Percentiles rank a stretch among this genome's conserved stretches.
These are phyloP conservation scores for Eulemur rubriventer DNA, from an alignment of 2,797 vertebrate genomes.

Conservation along the genomic window DNA sequence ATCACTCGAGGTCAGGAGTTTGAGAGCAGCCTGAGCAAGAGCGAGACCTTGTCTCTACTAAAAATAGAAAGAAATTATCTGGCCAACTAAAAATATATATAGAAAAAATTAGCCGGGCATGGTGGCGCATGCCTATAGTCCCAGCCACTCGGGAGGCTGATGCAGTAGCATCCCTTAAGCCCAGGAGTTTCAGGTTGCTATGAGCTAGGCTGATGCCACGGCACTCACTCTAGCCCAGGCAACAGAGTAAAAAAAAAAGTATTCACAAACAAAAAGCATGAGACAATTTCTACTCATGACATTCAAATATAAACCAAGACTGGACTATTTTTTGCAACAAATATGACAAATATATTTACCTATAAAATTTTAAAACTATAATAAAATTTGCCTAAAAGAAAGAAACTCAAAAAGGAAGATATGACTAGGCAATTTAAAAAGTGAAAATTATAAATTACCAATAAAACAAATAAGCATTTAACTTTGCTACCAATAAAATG, in stretches of 20 bases:
- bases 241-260: not conserved
- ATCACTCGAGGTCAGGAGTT: too few relatives aligned
- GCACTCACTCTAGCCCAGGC: too few relatives aligned
- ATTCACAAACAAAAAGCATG: not conserved
- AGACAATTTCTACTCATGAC: not conserved
- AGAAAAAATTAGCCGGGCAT: too few relatives aligned
- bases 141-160: too few relatives aligned
- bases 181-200: too few relatives aligned
- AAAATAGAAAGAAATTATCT: too few relatives aligned
- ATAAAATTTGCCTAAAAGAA: not conserved
- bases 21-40: too few relatives aligned
- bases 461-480: not conserved
- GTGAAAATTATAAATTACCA: not conserved
- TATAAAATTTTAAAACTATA: not conserved
- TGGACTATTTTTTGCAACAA: not conserved
- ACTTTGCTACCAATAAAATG: not conserved
- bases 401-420: not conserved
- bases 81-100: too few relatives aligned
- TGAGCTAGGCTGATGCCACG: too few relatives aligned
- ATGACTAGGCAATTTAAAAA: not conserved
- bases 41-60: too few relatives aligned
- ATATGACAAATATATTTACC: not conserved
- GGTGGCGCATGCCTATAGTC: too few relatives aligned
- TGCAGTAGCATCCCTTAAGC: too few relatives aligned
- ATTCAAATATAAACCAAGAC: not conserved